These are phyloP conservation scores for Rhinolophus sinicus DNA, from an alignment of 2,113 vertebrate genomes.

Conservation along the genomic window DNA sequence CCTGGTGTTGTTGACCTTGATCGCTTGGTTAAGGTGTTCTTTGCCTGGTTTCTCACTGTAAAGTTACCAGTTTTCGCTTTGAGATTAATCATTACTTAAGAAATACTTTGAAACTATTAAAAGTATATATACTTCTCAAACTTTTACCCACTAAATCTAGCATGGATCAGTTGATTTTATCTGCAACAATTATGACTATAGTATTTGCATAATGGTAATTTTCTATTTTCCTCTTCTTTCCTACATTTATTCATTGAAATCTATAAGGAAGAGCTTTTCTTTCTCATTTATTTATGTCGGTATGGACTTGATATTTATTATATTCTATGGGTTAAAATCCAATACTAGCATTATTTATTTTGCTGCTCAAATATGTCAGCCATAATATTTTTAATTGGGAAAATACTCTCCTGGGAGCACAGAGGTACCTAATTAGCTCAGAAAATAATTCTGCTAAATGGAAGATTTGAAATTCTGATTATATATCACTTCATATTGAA, in stretches of 20 bases:
- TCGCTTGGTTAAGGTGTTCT: neutral
- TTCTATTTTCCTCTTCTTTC: neutral
- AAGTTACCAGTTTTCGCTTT: neutral
- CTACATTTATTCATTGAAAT: neutral
- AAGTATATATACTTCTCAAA: neutral
- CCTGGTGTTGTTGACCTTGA: neutral
- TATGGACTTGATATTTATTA: neutral
- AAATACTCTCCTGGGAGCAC: neutral
- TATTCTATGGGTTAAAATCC: neutral
- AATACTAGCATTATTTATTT: neutral
- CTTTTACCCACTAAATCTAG: neutral
- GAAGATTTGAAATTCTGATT: slow-evolving; percentile 9
- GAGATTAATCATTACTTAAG: neutral
- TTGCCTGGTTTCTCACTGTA: neutral
- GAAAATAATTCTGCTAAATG: neutral
- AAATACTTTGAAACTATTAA: neutral
- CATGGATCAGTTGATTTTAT: neutral
- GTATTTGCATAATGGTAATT: neutral
- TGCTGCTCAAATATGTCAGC: neutral
- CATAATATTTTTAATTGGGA: slow-evolving; percentile 29
- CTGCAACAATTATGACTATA: neutral
- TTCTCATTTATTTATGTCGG: neutral
- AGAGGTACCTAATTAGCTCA: neutral
- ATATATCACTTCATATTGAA: neutral
- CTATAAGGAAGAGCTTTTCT: neutral